Evolutionary conservation across 1,140 invertebrate species (phyloP).

Genomic region (Globodera rostochiensis): DNA sequence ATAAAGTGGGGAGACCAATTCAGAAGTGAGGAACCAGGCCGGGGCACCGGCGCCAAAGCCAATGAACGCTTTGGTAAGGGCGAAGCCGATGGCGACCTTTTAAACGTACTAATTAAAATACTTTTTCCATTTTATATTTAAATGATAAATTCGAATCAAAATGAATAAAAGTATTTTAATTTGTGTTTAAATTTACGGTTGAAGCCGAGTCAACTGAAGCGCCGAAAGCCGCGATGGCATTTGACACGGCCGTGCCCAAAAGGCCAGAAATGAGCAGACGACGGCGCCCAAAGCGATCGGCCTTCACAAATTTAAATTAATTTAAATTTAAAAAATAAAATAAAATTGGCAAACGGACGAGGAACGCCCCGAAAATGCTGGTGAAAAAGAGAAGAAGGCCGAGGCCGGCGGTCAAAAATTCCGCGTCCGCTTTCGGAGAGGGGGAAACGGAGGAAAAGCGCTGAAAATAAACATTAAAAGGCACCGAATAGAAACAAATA

Average conservation of each 20-base stretch:
- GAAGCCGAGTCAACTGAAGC: not conserved
- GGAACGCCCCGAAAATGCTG: conserved; percentile 46
- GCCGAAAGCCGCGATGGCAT: conserved; percentile 37
- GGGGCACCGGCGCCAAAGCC: conserved; percentile 49
- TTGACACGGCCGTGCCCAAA: conserved; percentile 44
- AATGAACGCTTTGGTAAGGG: conserved; percentile 49
- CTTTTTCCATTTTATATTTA: no score
- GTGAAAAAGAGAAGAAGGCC: conserved; percentile 42
- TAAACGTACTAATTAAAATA: not conserved
- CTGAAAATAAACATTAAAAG: conserved; percentile 39
- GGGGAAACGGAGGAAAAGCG: conserved; percentile 11
- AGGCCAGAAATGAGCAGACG: conserved; percentile 43
- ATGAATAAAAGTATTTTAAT: not conserved
- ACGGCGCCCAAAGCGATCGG: conserved; percentile 47
- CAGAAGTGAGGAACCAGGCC: conserved; percentile 51
- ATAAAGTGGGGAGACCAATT: conserved; percentile 37
- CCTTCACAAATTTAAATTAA: conserved; percentile 12
- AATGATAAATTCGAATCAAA: no score
- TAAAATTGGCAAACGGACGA: conserved; percentile 41
- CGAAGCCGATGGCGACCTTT: conserved; percentile 36
- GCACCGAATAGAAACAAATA: conserved; percentile 18
- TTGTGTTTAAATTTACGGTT: not conserved
- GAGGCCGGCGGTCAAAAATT: conserved; percentile 34
- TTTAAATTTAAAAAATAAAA: conserved; percentile 4
- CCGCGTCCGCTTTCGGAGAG: not conserved